phyloP scores from a whole-genome alignment of 2,888 invertebrate species.

The Tetheella fluctuosa region DNA sequence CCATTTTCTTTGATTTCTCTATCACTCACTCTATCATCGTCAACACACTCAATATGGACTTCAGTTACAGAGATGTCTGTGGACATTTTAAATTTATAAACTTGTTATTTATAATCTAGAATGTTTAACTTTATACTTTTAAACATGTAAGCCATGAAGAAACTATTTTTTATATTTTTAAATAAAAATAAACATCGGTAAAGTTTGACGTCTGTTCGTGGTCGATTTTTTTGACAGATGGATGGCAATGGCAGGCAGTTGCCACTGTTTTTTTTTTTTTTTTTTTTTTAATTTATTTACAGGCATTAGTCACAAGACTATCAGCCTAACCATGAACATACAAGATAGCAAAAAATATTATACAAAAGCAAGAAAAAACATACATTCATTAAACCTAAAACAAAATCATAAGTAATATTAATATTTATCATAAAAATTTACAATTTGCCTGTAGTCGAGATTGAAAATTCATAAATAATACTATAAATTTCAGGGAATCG shows the following conservation, averaged over 20 bases:
- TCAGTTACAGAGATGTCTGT: conserved; percentile 43
- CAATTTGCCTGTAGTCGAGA: no score
- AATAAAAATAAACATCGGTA: conserved; percentile 65
- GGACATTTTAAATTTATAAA: conserved; percentile 55
- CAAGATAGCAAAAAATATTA: no score
- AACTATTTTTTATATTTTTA: conserved; percentile 40
- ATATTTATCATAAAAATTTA: no score
- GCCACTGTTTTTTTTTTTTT: no score
- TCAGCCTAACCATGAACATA: no score
- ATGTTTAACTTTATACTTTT: conserved; percentile 34
- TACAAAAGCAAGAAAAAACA: no score
- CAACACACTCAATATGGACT: conserved; percentile 58
- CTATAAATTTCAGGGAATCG: no score
- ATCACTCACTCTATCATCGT: conserved; percentile 57
- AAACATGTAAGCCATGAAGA: conserved; percentile 50
- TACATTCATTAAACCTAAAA: no score
- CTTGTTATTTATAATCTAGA: conserved; percentile 37
- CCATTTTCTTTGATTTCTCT: conserved; percentile 53
- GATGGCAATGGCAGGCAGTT: not conserved
- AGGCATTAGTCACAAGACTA: no score
- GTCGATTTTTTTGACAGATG: conserved; percentile 5
- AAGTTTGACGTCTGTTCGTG: conserved; percentile 34
- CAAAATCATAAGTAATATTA: no score
- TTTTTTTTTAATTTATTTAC: no score
- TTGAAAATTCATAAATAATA: no score